Evolutionary conservation across 2,888 invertebrate species (phyloP).

Genomic region (Nezara viridula): DNA sequence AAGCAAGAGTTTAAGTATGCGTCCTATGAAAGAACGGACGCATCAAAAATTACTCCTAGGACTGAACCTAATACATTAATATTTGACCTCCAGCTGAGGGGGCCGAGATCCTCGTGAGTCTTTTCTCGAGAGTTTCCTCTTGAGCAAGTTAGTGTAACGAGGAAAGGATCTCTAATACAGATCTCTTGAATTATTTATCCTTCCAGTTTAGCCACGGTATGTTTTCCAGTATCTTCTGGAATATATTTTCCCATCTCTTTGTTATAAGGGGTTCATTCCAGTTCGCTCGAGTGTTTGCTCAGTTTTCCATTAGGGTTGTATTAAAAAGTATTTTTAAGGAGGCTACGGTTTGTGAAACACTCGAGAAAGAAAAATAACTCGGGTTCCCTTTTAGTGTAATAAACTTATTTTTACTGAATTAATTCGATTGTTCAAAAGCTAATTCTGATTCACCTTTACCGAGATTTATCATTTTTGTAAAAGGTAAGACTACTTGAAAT

Average conservation of each 20-base stretch:
- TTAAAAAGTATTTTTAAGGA: conserved; percentile 1
- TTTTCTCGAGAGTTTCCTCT: too few relatives aligned
- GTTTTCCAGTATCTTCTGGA: conserved; percentile 8
- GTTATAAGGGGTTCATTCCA: not conserved
- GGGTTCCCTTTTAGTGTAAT: not conserved
- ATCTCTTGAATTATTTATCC: conserved; percentile 33
- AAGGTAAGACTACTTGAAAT: not conserved
- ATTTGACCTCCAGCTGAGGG: not conserved
- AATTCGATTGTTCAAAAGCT: not conserved
- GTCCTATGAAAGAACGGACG: not conserved
- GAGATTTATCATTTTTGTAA: not conserved
- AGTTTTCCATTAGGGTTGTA: not conserved
- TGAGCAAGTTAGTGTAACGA: conserved; percentile 8
- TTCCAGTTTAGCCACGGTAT: not conserved
- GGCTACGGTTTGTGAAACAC: not conserved
- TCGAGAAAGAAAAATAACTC: not conserved
- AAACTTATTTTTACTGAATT: conserved; percentile 15
- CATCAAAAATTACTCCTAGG: not conserved
- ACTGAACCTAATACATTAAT: conserved; percentile 19
- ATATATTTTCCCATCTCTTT: conserved; percentile 18
- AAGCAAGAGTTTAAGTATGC: not conserved
- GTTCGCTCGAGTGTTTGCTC: not conserved
- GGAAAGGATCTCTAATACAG: conserved; percentile 1
- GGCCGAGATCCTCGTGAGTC: too few relatives aligned
- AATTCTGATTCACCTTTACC: not conserved